These are phyloP conservation scores for Crepidodera aurea DNA, from an alignment of 2,888 invertebrate genomes.

Conservation along the genomic window DNA sequence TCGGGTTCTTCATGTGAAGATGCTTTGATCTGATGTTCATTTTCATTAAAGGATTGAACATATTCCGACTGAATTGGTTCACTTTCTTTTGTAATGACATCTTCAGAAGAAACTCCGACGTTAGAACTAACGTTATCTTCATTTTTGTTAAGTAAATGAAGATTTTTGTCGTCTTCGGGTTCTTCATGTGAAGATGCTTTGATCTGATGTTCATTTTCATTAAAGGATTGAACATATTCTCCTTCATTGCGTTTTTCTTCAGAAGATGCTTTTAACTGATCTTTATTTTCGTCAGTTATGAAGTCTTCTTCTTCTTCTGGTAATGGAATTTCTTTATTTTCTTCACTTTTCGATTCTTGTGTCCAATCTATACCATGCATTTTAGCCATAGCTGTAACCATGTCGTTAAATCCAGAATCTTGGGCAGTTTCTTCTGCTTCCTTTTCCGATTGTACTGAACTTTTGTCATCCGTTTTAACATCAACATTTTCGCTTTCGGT, in stretches of 20 bases:
- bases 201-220: neutral
- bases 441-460: neutral
- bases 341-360: neutral
- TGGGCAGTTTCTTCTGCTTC: neutral
- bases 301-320: neutral
- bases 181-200: neutral
- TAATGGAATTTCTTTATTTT: constrained; percentile 16
- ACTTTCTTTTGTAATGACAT: no score
- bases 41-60: no score
- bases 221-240: no score
- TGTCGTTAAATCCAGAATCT: constrained; percentile 3
- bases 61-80: no score
- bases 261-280: no score
- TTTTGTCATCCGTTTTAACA: neutral
- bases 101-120: neutral
- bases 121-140: neutral
- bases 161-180: neutral
- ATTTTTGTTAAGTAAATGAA: neutral
- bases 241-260: no score
- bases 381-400: constrained; percentile 7
- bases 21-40: no score
- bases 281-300: neutral
- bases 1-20: no score
- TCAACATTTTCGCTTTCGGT: neutral
- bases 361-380: constrained; percentile 5